These are phyloP conservation scores for Dione vanillae DNA, from an alignment of 2,888 invertebrate species.

Conservation along the genomic window DNA sequence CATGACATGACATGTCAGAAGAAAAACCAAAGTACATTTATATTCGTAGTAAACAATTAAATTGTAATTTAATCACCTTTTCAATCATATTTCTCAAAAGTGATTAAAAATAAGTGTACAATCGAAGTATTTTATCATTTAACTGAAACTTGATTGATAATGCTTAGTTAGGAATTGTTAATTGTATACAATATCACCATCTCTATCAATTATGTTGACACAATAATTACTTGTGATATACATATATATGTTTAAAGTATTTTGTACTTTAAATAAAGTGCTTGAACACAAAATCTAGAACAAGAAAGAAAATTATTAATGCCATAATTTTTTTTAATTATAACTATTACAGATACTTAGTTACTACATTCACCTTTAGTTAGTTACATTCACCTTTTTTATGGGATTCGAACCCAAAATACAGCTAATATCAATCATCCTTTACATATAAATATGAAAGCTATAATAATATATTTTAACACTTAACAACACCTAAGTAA, in stretches of 20 bases:
- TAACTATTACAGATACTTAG: too few species aligned
- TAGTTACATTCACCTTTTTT: background rate
- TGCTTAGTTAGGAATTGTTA: background rate
- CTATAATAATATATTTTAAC: too few species aligned
- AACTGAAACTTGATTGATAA: slow-evolving; percentile 7
- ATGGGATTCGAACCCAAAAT: background rate
- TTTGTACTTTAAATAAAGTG: background rate
- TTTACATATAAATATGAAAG: background rate
- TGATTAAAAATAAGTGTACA: background rate
- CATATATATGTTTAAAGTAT: background rate
- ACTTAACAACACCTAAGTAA: slow-evolving; percentile 14
- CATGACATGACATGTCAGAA: too few species aligned
- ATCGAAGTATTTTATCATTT: background rate
- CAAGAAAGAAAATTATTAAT: background rate
- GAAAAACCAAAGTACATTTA: background rate
- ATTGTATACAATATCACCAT: background rate
- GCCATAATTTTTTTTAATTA: background rate
- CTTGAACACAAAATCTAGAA: background rate
- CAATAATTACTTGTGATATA: background rate
- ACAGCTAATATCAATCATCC: background rate
- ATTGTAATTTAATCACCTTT: background rate
- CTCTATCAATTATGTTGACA: background rate
- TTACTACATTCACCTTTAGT: too few species aligned
- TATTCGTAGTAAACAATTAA: background rate
- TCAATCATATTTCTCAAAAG: background rate